Evolutionary conservation across 2,797 vertebrate species (phyloP), one percentile per base, ranked within the genome.

Genomic region (Pogonophryne albipinna): DNA sequence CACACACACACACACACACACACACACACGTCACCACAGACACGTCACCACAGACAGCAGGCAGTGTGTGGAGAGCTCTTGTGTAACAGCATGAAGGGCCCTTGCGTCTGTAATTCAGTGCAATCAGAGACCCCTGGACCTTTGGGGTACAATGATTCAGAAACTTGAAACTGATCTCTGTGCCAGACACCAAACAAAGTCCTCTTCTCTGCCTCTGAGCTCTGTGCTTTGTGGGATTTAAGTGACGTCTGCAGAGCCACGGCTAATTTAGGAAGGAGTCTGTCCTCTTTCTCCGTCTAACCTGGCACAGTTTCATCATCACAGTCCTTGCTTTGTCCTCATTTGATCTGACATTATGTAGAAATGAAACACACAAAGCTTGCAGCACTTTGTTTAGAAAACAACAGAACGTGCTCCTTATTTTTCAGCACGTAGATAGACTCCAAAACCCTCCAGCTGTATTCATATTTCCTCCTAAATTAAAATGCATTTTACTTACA

Each of bases 71-170:
- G 31, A 73, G 70, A 83, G 62, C 83, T 80, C 86, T 88, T 89
- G 80, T 82, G 73, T 62, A 81, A 73, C 73, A 71, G 79, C 20
- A 64, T 89, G 82, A 83, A 90, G 86, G 82, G 74, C 73, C 70
- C 90, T 90, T 87, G 83, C 82, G 84, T 87, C 83, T 87, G 70
- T 87, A 86, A 91, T 93, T 87, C 88, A 73, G 85, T 85, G 88
- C 90, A 93, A 92, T 93, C 89, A 91, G 80, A 86, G 79, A 83
- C 79, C 86, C 76, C 42, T 56, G 27, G 85, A 85, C 86, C 85
- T 89, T 86, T 74, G 47, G 76, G 83, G 71, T 70, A 68, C 76
- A 79, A 47, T 86, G 89, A 87, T 76, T 89, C 87, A 86, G 53
- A 81, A 55, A 72, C 87, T 89, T 89, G 83, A 89, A 85, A 79